Conservation (phyloP, 1,140 invertebrate genomes). For the Eriosoma lanigerum region DNA sequence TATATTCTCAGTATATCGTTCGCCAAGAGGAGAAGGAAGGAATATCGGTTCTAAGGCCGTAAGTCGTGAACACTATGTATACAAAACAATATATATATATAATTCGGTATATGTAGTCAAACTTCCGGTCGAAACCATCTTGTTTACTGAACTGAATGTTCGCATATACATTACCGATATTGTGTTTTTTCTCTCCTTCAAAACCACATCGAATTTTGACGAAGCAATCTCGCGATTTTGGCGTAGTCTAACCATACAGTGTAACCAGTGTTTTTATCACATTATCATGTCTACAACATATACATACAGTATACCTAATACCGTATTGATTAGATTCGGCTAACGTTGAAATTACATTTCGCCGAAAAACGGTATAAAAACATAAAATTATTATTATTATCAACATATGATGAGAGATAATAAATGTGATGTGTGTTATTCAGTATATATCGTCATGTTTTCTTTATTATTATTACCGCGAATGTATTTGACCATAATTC, state of each 20-base stretch:
- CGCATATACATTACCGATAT: not conserved
- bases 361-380: slow-evolving; percentile 26
- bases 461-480: slow-evolving; percentile 29
- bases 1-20: too few relatives aligned
- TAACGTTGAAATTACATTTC: slow-evolving; percentile 12
- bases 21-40: too few relatives aligned
- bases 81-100: not conserved
- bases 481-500: slow-evolving; percentile 26
- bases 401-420: slow-evolving; percentile 13
- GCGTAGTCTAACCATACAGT: too few relatives aligned
- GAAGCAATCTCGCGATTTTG: not conserved
- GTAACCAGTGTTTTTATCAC: too few relatives aligned
- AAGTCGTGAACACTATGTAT: too few relatives aligned
- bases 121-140: not conserved
- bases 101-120: not conserved
- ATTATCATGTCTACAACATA: too few relatives aligned
- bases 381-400: slow-evolving; percentile 29
- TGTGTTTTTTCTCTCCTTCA: not conserved
- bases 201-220: not conserved
- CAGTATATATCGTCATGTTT: too few relatives aligned
- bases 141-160: not conserved
- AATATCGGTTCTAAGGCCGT: too few relatives aligned
- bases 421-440: too few relatives aligned
- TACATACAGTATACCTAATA: too few relatives aligned
- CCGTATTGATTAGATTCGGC: slow-evolving; percentile 12